Base-by-base conservation (phyloP, 2,888 invertebrate species). In the Perdita meconis region DNA sequence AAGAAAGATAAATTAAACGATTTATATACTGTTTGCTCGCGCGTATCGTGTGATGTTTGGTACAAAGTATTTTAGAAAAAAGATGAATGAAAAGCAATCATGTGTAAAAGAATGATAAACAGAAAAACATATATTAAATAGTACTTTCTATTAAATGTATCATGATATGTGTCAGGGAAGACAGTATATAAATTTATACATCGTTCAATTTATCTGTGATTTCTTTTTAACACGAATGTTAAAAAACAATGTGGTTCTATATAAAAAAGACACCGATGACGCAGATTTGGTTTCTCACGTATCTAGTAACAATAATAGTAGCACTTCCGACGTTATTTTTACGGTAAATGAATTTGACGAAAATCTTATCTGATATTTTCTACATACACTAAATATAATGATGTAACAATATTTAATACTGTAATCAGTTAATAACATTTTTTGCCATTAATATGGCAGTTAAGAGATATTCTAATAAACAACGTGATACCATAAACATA, bases 391-490 rank as follows among this genome's bases (percentile, higher is more conserved):
- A 78, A 87, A 84, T 85, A 79, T 73, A 82, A 84, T 84, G 84
- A 86, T 86, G 84, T 79, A 88, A 90, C 88, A 89, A 90, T 89
- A 90, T 83, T 78, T 81, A 81, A 83, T 86, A 85, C 88, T 89
- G 85, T 87, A 87, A 89, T 88, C 86, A 78, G 82, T 78, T 77
- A 69, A 79, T 83, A 72, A 77, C 60, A 59, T 79, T 78, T 83
- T 76, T 71, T 69, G 56, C 53, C 34, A 51, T 71, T 40, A 76
- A 74, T 72, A 61, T 36, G 42, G 68, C 44, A 66, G 56, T 55
- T 57, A 67, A 69, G 34, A 63, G 26, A 65, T 70, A 40, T 61
- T 65, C 67, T 59, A 42, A 73, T 57, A 64, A 66, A 78, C 55
- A 53, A 59, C 59, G 57, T 51, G 51, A 57, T 50, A 60, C 26